Percentiles rank a stretch among this genome's conserved stretches.
These are phyloP conservation scores for Smithornis capensis DNA, from an alignment of 2,113 vertebrate species.

Conservation along the genomic window DNA sequence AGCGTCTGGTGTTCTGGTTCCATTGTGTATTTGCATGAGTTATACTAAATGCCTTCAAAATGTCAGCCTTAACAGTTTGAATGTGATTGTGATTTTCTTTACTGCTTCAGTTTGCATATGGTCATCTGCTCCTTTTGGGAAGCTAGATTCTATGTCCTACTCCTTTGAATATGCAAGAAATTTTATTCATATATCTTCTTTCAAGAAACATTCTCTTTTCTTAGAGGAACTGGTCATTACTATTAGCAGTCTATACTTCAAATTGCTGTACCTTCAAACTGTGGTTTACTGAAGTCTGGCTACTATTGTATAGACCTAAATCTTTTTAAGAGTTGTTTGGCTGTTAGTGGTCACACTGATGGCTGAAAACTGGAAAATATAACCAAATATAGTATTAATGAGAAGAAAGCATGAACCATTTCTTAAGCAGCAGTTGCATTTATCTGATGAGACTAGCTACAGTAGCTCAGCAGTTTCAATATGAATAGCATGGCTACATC, in stretches of 20 bases:
- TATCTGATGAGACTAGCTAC: background rate
- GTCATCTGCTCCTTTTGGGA: background rate
- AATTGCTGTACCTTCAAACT: background rate
- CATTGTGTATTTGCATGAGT: background rate
- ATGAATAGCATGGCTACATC: background rate
- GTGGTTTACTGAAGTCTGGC: background rate
- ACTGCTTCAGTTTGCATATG: background rate
- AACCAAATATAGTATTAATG: background rate
- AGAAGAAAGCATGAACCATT: background rate
- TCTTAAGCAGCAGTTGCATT: background rate
- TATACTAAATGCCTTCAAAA: background rate
- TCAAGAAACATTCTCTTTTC: background rate
- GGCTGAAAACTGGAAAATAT: background rate
- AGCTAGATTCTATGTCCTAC: background rate
- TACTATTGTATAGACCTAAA: background rate
- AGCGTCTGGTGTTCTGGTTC: background rate
- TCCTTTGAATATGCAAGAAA: background rate
- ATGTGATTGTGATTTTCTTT: background rate
- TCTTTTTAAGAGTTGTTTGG: background rate
- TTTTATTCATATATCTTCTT: background rate
- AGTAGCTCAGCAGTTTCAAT: background rate
- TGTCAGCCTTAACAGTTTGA: background rate
- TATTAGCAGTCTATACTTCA: background rate
- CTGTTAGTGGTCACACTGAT: background rate
- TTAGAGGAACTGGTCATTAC: background rate